Conservation (phyloP, 2,797 vertebrate species). For the Anniella stebbinsi region DNA sequence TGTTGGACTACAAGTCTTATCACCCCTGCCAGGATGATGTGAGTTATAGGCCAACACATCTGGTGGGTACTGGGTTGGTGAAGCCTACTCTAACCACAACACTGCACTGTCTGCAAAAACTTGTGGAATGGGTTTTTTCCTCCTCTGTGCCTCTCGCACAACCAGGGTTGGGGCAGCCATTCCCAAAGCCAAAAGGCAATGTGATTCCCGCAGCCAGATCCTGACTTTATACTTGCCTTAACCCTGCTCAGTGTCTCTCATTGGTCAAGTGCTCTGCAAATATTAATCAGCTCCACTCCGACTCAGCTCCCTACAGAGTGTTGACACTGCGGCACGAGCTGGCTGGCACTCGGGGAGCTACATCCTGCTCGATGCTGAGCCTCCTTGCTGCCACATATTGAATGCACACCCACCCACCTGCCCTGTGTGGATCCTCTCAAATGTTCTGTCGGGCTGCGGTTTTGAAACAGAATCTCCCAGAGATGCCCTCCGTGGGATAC, state of each 20-base stretch:
- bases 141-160: neutral
- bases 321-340: neutral
- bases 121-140: neutral
- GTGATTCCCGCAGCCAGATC: neutral
- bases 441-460: neutral
- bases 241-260: neutral
- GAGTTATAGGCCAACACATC: neutral
- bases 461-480: neutral
- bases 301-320: neutral
- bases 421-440: neutral
- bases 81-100: neutral
- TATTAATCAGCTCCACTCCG: neutral
- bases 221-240: neutral
- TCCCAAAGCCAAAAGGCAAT: neutral
- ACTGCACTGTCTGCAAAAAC: neutral
- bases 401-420: no score
- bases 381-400: neutral
- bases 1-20: no score
- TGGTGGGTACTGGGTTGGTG: neutral
- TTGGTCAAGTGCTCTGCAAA: slow-evolving; percentile 10
- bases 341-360: no score
- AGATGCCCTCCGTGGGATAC: neutral
- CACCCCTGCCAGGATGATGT: no score
- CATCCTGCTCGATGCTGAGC: neutral
- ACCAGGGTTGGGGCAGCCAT: no score